Conservation (phyloP, 2,888 invertebrate species). For the Aphelenchoides bicaudatus region DNA sequence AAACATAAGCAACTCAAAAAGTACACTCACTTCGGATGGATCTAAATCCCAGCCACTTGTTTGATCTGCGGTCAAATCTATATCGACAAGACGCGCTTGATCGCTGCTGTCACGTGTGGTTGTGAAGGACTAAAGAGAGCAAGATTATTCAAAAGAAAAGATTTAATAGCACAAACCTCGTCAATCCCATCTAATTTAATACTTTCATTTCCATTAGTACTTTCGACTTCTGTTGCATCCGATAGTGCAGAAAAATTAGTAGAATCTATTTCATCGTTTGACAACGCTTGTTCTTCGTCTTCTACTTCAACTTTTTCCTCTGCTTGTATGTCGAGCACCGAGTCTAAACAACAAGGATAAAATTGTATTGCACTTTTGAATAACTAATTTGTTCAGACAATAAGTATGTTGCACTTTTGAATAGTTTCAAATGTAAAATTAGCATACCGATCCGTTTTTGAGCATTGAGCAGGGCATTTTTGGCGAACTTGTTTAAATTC, state of each 20-base stretch:
- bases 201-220: not conserved
- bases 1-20: not conserved
- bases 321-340: conserved; percentile 35
- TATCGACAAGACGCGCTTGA: not conserved
- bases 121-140: conserved; percentile 3
- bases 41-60: not conserved
- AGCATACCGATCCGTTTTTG: conserved; percentile 35
- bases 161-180: conserved; percentile 5
- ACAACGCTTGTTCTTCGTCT: conserved; percentile 9
- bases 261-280: not conserved
- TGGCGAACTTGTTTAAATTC: conserved; percentile 38
- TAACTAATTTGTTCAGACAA: no score
- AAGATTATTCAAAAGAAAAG: not conserved
- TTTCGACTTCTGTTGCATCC: conserved; percentile 9
- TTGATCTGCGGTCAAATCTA: conserved; percentile 2
- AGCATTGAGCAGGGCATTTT: conserved; percentile 35
- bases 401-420: no score
- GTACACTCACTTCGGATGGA: not conserved
- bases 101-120: not conserved
- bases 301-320: conserved; percentile 28
- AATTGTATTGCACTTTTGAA: no score
- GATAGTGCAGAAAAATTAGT: not conserved
- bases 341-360: no score
- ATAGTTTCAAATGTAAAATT: no score
- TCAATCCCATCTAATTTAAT: conserved; percentile 9